Percentiles rank a stretch among this genome's conserved stretches.
These are phyloP conservation scores for Atractosteus spatula DNA, from an alignment of 2,113 vertebrate genomes.

Conservation along the genomic window DNA sequence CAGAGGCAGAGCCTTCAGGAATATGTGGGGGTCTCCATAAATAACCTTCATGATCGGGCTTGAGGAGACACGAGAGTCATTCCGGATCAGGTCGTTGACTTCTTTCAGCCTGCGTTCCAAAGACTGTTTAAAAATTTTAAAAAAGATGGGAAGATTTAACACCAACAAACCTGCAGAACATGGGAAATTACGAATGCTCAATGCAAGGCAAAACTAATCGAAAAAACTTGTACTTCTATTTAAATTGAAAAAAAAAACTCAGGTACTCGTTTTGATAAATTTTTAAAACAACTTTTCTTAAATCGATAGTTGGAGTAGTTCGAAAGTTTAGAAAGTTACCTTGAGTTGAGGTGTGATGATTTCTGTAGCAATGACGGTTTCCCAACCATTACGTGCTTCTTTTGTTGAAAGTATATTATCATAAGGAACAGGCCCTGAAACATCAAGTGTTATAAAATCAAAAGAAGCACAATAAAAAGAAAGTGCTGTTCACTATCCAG, in stretches of 20 bases:
- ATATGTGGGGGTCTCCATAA: slow-evolving; percentile 72
- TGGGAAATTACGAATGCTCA: no score
- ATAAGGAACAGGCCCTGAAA: slow-evolving; percentile 57
- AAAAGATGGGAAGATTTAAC: not conserved
- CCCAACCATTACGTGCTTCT: slow-evolving; percentile 81
- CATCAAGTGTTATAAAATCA: not conserved
- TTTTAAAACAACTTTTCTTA: no score
- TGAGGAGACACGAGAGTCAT: slow-evolving; percentile 74
- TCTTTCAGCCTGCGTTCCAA: slow-evolving; percentile 70
- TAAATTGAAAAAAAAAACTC: not conserved
- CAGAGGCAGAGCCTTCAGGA: slow-evolving; percentile 67
- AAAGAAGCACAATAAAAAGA: no score
- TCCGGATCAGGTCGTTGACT: slow-evolving; percentile 66
- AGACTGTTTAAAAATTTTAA: slow-evolving; percentile 46
- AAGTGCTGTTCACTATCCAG: no score
- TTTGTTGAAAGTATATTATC: slow-evolving; percentile 66
- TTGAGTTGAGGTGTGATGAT: slow-evolving; percentile 69
- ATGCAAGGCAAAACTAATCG: no score
- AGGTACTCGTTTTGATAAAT: not conserved
- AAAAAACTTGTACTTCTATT: no score
- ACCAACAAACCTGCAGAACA: not conserved
- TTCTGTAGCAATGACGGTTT: slow-evolving; percentile 52
- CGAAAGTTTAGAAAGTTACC: slow-evolving; percentile 52
- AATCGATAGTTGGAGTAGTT: no score
- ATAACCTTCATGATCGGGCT: slow-evolving; percentile 76